Conservation (phyloP, 2,888 invertebrate genomes). For the Salticus scenicus region DNA sequence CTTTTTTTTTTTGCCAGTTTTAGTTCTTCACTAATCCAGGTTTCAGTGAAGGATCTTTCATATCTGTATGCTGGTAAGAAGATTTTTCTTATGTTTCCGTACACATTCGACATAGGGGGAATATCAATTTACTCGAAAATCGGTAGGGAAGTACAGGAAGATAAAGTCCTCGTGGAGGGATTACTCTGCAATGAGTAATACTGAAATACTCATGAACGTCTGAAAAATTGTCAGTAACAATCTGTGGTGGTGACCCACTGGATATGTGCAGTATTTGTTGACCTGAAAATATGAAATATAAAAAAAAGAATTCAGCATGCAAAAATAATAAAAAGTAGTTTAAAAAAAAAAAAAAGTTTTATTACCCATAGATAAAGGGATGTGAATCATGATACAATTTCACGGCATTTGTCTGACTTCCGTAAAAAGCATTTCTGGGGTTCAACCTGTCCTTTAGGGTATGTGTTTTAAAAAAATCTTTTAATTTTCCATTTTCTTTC, state of each 20-base stretch:
- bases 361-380: no score
- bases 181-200: background rate
- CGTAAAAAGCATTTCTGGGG: no score
- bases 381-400: no score
- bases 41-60: background rate
- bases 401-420: no score
- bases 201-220: background rate
- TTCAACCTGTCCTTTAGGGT: no score
- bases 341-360: no score
- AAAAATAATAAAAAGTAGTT: no score
- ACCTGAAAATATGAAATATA: no score
- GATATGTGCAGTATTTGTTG: background rate
- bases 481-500: no score
- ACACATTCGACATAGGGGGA: background rate
- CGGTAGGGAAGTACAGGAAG: constrained; percentile 2
- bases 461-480: no score
- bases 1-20: background rate
- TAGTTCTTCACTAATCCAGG: background rate
- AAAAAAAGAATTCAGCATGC: no score
- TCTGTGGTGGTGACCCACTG: background rate
- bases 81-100: no score
- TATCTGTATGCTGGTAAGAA: background rate
- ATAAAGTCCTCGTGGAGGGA: background rate
- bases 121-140: background rate
- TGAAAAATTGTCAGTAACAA: background rate